Conservation (phyloP, 2,797 vertebrate genomes). For the Dipus sagitta region DNA sequence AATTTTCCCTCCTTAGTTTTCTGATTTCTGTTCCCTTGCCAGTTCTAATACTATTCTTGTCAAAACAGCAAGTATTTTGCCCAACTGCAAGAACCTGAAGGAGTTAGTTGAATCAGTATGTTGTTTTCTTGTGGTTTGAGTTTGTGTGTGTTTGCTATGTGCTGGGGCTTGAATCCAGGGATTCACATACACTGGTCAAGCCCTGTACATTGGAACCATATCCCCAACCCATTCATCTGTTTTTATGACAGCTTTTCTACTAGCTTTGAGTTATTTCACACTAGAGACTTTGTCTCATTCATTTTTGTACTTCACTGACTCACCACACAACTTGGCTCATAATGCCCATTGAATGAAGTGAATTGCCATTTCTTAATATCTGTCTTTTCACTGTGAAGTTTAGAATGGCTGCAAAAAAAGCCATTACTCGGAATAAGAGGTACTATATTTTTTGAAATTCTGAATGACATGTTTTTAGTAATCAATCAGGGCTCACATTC, state of each 20-base stretch:
- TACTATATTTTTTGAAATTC: conserved; percentile 7
- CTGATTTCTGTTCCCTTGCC: background rate
- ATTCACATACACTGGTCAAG: too few species aligned
- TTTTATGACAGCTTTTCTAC: conserved; percentile 24
- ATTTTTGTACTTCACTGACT: background rate
- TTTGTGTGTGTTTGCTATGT: too few species aligned
- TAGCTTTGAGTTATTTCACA: conserved; percentile 14
- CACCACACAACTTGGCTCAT: background rate
- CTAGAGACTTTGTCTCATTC: background rate
- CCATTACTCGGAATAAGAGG: background rate
- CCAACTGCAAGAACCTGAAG: background rate
- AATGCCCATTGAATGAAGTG: background rate
- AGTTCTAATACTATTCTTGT: background rate
- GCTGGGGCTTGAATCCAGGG: too few species aligned
- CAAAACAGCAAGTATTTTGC: background rate
- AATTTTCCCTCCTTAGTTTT: background rate
- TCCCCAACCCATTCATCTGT: background rate
- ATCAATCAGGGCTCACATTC: conserved; percentile 12
- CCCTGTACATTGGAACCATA: too few species aligned
- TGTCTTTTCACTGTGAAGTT: conserved; percentile 21
- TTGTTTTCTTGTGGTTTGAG: too few species aligned
- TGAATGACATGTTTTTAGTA: background rate
- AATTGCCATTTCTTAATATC: conserved; percentile 26
- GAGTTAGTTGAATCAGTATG: background rate
- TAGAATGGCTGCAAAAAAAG: background rate